Percentiles rank a stretch among this genome's conserved stretches.
Conservation (phyloP, 2,797 vertebrate genomes). For the Silurus lanzhouensis region DNA sequence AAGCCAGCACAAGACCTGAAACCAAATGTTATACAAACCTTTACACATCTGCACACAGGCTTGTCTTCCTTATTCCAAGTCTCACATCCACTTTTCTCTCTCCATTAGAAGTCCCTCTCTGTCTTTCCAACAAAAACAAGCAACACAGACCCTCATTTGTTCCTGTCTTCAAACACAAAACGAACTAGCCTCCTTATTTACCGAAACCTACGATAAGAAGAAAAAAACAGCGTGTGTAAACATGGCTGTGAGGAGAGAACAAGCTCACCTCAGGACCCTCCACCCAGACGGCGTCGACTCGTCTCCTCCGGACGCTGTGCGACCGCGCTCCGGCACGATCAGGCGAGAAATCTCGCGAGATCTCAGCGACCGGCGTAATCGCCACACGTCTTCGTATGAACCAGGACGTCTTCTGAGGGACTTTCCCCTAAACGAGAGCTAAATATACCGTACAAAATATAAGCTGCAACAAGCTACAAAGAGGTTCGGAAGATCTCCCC, state of each 20-base stretch:
- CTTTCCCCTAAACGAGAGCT: too few species aligned
- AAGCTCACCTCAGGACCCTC: conserved; percentile 41
- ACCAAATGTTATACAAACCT: background rate
- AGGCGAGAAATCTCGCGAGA: conserved; percentile 30
- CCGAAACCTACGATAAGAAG: background rate
- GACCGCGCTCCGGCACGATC: conserved; percentile 24
- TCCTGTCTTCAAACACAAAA: background rate
- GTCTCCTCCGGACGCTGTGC: conserved; percentile 53
- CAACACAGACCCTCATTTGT: conserved; percentile 1
- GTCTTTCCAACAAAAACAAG: background rate
- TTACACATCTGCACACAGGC: background rate
- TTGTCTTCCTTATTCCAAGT: conserved; percentile 2
- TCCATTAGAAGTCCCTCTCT: conserved; percentile 11
- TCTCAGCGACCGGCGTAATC: background rate
- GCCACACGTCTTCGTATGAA: background rate
- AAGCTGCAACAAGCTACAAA: too few species aligned
- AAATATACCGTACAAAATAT: too few species aligned
- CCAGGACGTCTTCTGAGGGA: too few species aligned
- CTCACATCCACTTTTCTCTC: conserved; percentile 28
- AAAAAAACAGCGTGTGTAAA: conserved; percentile 18
- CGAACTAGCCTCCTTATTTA: background rate
- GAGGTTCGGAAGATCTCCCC: too few species aligned
- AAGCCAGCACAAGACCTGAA: background rate
- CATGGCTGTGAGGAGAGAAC: background rate
- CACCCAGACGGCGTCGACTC: conserved; percentile 41